Evolutionary conservation across 1,140 invertebrate genomes (phyloP), one percentile per base, ranked within the genome.

Genomic region (Phthorimaea operculella): DNA sequence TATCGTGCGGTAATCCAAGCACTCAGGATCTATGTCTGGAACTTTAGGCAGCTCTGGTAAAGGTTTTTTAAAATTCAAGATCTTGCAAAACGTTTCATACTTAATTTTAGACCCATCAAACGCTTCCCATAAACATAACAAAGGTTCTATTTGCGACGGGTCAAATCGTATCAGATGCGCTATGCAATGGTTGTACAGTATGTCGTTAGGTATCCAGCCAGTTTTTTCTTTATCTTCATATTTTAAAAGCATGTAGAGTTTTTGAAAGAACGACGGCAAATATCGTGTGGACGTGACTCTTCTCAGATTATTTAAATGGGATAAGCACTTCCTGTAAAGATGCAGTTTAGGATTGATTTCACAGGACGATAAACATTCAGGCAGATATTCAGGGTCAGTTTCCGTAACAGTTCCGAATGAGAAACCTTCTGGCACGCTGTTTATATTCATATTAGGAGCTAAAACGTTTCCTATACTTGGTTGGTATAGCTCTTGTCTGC

Each of bases 381-480:
- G 52, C n/a, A 66, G 9, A 17, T 39, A 56, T 3, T 53, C 56
- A 1, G 59, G 51, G n/a, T 39, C 10, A 1, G 10, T 2, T 11
- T 52, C 52, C 52, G 58, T 51, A 8, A 61, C 54, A 59, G 69
- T 72, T 7, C 82, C 84, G 68, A 80, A 86, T 11, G 56, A 33
- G 49, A 63, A 70, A 12, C 63, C 71, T 50, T 70, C 51, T 17
- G 79, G 76, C 1, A 84, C 69, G 6, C 57, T 55, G 7, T 64
- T 54, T 1, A 72, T 70, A 55, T 83, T 85, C 11, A 73, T 50
- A 63, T 75, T 74, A 63, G 81, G 84, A 9, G 66, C 54, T 21
- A 70, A 52, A 51, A 49, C 15, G 58, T 63, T 62, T 28, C 76
- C 81, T 12, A 83, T 12, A 53, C 47, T 48, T 15, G 62, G 58